Evolutionary conservation across 2,888 invertebrate genomes (phyloP).

Genomic region (Platycheirus albimanus): DNA sequence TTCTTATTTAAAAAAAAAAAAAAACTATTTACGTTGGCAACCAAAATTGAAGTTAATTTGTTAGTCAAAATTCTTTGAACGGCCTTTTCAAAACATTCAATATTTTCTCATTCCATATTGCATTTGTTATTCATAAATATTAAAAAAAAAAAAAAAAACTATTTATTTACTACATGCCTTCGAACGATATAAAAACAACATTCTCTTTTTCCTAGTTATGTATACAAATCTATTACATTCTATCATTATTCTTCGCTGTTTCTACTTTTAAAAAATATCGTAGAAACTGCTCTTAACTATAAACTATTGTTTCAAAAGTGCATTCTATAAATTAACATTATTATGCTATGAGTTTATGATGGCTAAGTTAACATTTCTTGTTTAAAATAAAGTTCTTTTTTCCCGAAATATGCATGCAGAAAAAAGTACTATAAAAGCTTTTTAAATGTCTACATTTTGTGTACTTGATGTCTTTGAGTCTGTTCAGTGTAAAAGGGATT

Average conservation of each 20-base stretch:
- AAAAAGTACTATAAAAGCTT: slow-evolving; percentile 20
- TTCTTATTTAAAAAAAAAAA: slow-evolving; percentile 29
- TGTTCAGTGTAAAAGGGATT: slow-evolving; percentile 70
- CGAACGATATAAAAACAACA: no score
- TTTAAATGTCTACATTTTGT: slow-evolving; percentile 57
- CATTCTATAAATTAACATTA: slow-evolving; percentile 24
- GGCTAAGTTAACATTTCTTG: slow-evolving; percentile 2
- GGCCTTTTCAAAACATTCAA: slow-evolving; percentile 33
- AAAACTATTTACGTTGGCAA: slow-evolving; percentile 37
- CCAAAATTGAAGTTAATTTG: slow-evolving; percentile 35
- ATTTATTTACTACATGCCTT: background rate
- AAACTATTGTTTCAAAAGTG: slow-evolving; percentile 15
- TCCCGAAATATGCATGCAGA: slow-evolving; percentile 7
- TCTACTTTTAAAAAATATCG: slow-evolving; percentile 3
- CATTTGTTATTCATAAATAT: background rate
- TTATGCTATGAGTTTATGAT: slow-evolving; percentile 12
- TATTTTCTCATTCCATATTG: slow-evolving; percentile 17
- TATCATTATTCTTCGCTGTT: slow-evolving; percentile 27
- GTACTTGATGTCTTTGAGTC: slow-evolving; percentile 64
- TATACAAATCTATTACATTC: no score
- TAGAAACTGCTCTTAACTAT: slow-evolving; percentile 1
- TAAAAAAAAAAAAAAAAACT: no score
- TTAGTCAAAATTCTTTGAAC: slow-evolving; percentile 5
- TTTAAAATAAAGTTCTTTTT: no score
- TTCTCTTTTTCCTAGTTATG: no score